phyloP scores from a whole-genome alignment of 2,113 vertebrate species.

The Corythaeola cristata region DNA sequence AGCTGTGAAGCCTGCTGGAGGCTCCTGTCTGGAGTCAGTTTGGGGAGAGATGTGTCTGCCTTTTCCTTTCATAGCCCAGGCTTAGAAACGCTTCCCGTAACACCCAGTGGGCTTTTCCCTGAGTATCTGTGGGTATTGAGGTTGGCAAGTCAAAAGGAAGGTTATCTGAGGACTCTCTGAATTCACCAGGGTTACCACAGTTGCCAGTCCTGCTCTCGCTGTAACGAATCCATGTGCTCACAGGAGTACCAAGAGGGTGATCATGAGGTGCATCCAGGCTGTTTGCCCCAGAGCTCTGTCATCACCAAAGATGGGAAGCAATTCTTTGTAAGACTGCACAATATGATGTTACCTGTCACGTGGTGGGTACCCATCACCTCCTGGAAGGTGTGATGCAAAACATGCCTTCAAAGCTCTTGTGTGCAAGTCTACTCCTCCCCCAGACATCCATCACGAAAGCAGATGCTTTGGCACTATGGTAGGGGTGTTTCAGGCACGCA shows the following conservation, averaged over 20 bases:
- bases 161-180: not conserved
- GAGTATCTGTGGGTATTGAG: not conserved
- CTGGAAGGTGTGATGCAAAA: not conserved
- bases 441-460: not conserved
- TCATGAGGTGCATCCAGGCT: accelerated
- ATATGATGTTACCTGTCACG: not conserved
- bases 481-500: not conserved
- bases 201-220: not conserved
- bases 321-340: not conserved
- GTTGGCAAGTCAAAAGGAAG: not conserved
- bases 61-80: not conserved
- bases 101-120: not conserved
- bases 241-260: not conserved
- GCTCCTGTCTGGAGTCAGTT: not conserved
- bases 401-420: not conserved
- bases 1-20: not conserved
- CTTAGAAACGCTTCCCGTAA: not conserved
- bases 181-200: not conserved
- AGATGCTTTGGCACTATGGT: not conserved
- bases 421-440: not conserved
- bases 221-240: not conserved
- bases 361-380: not conserved
- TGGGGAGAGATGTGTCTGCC: not conserved
- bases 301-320: not conserved
- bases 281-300: not conserved